A percentile compares a stretch with the other conserved stretches of the same genome.
phyloP scores from a whole-genome alignment of 2,113 vertebrate species.

The Pseudolaguvia tuberculata region DNA sequence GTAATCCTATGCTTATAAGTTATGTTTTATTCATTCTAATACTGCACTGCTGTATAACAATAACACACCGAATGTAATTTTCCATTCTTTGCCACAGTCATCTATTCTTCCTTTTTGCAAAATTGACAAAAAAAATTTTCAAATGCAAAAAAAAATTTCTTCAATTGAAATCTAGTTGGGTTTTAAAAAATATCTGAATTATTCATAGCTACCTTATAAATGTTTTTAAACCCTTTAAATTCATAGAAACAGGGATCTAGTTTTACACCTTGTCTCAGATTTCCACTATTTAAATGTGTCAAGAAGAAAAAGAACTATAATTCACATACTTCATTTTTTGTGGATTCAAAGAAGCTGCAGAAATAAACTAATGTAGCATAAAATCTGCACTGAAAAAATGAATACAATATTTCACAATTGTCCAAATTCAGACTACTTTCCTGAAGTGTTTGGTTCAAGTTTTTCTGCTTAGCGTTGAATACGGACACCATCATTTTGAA shows the following conservation, averaged over 20 bases:
- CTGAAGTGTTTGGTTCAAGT: not conserved
- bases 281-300: constrained; percentile 29
- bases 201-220: constrained; percentile 38
- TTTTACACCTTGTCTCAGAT: constrained; percentile 28
- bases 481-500: constrained; percentile 30
- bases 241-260: constrained; percentile 17
- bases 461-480: not conserved
- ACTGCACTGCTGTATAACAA: constrained; percentile 14
- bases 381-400: constrained; percentile 10
- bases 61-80: constrained; percentile 34
- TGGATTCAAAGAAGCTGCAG: not conserved
- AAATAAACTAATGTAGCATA: constrained; percentile 31
- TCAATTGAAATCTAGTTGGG: constrained; percentile 31
- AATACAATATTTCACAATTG: not conserved
- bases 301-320: not conserved
- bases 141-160: not conserved
- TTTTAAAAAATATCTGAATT: constrained; percentile 20
- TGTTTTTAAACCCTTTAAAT: constrained; percentile 40
- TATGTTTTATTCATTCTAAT: constrained; percentile 38
- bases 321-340: constrained; percentile 3
- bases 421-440: constrained; percentile 11
- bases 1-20: constrained; percentile 21
- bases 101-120: constrained; percentile 28
- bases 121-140: constrained; percentile 12
- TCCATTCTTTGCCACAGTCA: constrained; percentile 28